Base-by-base conservation (phyloP, 2,888 invertebrate genomes). In the Tetragonisca angustula region DNA sequence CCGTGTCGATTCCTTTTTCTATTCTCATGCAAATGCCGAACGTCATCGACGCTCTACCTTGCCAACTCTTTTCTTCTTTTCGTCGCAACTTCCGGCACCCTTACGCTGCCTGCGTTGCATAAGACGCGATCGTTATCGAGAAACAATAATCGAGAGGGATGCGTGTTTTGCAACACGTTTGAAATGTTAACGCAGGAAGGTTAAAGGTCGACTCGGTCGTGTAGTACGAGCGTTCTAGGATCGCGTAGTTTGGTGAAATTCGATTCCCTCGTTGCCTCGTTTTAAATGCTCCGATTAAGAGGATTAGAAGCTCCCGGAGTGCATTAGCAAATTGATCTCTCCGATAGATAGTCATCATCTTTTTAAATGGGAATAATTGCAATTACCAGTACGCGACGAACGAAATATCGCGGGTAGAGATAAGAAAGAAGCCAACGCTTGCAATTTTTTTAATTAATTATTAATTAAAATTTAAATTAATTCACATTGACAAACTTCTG, bases 11-110 rank as follows among this genome's bases (percentile, higher is more conserved):
- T 71, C 56, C 72, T 50, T 65, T 32, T 52, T 61, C 59, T 77
- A 75, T 87, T 81, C 65, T 79, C 77, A 73, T 78, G 86, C 75
- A 67, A 70, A 71, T 68, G 59, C 59, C 62, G 67, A 62, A 74
- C 67, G 11, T 13, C 27, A 19, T 1, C 54, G 2, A 21, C 17
- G 13, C 3, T 43, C 4, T 9, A 17, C 19, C 24, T 27, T 24
- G 24, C 17, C 13, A 52, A 36, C 27, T 17, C 24, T 27, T 17
- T 9, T 61, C 36, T 36, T 9, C 9, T 36, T 24, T 52, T 24
- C 64, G 1, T 2, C 17, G 32, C 3, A 32, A 49, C 49, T 56
- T 56, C 36, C 24, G 65, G 52, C n/a, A 17, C 50, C 56, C 6
- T 43, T 43, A 5, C 52, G 21, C 27, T 21, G 13, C 13, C n/a